These are phyloP conservation scores for Taenioides sp. DNA, from an alignment of 2,797 vertebrate species.

Conservation along the genomic window DNA sequence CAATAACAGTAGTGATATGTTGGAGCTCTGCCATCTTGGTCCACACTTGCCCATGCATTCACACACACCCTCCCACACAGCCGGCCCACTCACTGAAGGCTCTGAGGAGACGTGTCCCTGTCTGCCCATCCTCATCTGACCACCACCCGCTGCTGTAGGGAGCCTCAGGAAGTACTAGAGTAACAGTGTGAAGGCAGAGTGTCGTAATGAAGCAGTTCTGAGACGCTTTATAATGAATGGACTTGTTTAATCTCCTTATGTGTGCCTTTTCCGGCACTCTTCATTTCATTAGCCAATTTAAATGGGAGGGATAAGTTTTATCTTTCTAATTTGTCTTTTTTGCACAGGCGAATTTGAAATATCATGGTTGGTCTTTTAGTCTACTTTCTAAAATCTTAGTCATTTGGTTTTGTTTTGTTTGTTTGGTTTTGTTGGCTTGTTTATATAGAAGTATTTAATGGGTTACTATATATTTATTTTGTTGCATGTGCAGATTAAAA, in stretches of 20 bases:
- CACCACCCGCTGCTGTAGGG: slow-evolving; percentile 30
- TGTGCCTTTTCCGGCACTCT: slow-evolving; percentile 12
- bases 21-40: slow-evolving; percentile 55
- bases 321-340: slow-evolving; percentile 37
- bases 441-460: too few species aligned
- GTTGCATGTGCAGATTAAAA: neutral
- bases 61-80: slow-evolving; percentile 54
- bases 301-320: slow-evolving; percentile 45
- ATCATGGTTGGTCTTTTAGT: neutral
- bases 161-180: slow-evolving; percentile 14
- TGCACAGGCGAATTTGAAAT: neutral
- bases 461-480: neutral
- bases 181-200: slow-evolving; percentile 21
- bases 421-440: too few species aligned
- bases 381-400: neutral
- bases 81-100: slow-evolving; percentile 47
- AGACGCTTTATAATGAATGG: slow-evolving; percentile 28
- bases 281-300: slow-evolving; percentile 38
- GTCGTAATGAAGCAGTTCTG: slow-evolving; percentile 26
- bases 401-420: too few species aligned
- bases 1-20: slow-evolving; percentile 37
- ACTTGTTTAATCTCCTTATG: slow-evolving; percentile 7
- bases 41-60: slow-evolving; percentile 48
- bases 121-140: slow-evolving; percentile 52
- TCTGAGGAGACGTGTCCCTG: slow-evolving; percentile 57